Conservation (phyloP, 2,888 invertebrate species). For the Aphrophora alni region DNA sequence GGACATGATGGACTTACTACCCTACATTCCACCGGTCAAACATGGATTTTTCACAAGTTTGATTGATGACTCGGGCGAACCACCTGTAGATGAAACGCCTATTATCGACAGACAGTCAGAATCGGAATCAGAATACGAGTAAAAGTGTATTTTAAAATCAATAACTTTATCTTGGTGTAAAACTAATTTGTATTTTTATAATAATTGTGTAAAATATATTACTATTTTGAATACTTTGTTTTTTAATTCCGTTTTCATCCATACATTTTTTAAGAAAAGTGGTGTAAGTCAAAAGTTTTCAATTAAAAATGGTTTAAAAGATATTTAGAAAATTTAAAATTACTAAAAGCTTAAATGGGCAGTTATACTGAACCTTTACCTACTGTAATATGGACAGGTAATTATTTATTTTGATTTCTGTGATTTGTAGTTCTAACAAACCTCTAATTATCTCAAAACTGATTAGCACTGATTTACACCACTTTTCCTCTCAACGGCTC, state of each 20-base stretch:
- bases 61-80: neutral
- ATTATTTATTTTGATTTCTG: neutral
- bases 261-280: too few species aligned
- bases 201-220: neutral
- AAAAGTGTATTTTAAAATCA: neutral
- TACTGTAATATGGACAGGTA: neutral
- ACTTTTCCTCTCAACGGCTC: neutral
- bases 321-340: neutral
- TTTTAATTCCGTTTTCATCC: too few species aligned
- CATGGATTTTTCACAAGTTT: constrained; percentile 21
- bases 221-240: neutral
- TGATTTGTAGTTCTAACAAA: neutral
- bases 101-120: neutral
- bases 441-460: neutral
- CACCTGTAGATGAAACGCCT: neutral
- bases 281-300: too few species aligned
- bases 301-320: too few species aligned
- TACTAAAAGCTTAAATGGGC: neutral
- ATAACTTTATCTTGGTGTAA: neutral
- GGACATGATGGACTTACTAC: constrained; percentile 28
- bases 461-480: neutral
- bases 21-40: constrained; percentile 25
- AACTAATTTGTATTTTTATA: neutral
- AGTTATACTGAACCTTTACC: neutral
- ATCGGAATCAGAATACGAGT: neutral